phyloP scores from a whole-genome alignment of 2,797 vertebrate genomes.

The Melanotaenia parkinsoni region DNA sequence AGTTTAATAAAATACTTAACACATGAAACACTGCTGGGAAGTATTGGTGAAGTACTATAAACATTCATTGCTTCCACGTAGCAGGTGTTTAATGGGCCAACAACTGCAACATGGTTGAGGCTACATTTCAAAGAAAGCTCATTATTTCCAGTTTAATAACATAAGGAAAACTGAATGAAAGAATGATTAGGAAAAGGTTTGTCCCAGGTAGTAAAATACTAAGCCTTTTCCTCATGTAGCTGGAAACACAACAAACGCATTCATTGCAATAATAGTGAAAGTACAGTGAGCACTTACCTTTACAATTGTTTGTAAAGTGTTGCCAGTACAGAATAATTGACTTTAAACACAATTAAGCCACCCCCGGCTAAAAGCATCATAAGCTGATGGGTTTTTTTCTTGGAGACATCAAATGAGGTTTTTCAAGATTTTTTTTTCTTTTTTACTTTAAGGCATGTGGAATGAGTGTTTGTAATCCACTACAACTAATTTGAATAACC shows the following conservation, averaged over 20 bases:
- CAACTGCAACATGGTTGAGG: not conserved
- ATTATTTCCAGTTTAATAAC: constrained; percentile 39
- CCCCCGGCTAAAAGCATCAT: constrained; percentile 23
- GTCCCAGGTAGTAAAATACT: constrained; percentile 3
- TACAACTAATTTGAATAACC: too few species aligned
- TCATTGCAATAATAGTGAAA: constrained; percentile 37
- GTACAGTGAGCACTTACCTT: constrained; percentile 30
- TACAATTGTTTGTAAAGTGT: constrained; percentile 42
- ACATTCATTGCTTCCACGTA: constrained; percentile 9
- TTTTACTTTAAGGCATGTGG: constrained; percentile 5
- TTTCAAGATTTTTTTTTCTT: constrained; percentile 8
- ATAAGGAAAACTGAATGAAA: constrained; percentile 23
- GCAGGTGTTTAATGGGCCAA: not conserved
- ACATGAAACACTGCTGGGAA: not conserved
- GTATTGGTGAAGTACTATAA: not conserved
- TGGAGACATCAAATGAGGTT: constrained; percentile 9
- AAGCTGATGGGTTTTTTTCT: constrained; percentile 28
- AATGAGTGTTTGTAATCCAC: not conserved
- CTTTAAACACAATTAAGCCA: constrained; percentile 41
- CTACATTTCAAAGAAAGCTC: constrained; percentile 4
- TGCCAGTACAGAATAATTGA: constrained; percentile 41
- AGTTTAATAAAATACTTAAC: not conserved
- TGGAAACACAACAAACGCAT: constrained; percentile 46
- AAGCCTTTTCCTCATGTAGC: constrained; percentile 31
- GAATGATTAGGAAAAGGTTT: constrained; percentile 17